A percentile compares a stretch with the other conserved stretches of the same genome.
Evolutionary conservation across 2,113 vertebrate species (phyloP).

Genomic region (Pogona vitticeps): DNA sequence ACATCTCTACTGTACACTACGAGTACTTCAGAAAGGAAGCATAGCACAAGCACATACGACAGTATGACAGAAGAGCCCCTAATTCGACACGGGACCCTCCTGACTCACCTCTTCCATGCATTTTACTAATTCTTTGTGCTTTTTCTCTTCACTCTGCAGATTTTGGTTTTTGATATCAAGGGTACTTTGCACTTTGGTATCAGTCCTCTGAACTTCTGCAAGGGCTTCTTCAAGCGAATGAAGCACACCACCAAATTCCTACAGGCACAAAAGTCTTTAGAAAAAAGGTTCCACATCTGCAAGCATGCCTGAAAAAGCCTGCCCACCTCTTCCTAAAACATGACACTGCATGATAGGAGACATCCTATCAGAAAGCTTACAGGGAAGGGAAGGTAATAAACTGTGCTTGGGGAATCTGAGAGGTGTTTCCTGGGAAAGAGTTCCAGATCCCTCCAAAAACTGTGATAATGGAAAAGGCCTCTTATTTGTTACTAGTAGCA

Average conservation of each 20-base stretch:
- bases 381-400: not conserved
- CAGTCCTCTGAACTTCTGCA: conserved; percentile 83
- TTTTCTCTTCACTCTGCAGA: conserved; percentile 85
- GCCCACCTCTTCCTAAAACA: not conserved
- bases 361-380: not conserved
- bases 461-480: not conserved
- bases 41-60: not conserved
- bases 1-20: not conserved
- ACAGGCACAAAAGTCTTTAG: conserved; percentile 11
- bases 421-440: not conserved
- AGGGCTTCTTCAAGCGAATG: conserved; percentile 81
- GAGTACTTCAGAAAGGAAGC: not conserved
- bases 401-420: not conserved
- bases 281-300: not conserved
- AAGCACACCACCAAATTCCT: conserved; percentile 83
- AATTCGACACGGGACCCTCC: too few relatives aligned
- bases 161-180: conserved; percentile 91
- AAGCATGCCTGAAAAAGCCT: not conserved
- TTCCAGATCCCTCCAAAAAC: not conserved
- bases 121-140: conserved; percentile 83
- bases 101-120: conserved; percentile 86
- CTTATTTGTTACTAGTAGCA: not conserved
- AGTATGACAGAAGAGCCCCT: too few relatives aligned
- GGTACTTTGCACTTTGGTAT: conserved; percentile 86
- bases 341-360: not conserved